These are phyloP conservation scores for Drosophila nasuta DNA, from an alignment of 1,140 invertebrate genomes.

Conservation along the genomic window DNA sequence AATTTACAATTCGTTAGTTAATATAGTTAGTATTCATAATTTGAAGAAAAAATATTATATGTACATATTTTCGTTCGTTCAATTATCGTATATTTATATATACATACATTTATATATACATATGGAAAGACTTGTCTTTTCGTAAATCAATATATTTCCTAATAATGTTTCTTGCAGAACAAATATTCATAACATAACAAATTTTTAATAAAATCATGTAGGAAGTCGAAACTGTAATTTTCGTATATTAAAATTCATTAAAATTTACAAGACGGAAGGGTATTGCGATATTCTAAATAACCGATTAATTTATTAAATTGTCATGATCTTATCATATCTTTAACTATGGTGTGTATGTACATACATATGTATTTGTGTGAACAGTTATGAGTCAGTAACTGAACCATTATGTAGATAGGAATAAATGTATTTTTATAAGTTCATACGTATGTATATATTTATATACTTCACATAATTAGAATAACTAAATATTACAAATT, in stretches of 20 bases:
- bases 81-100: too few species aligned
- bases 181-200: too few species aligned
- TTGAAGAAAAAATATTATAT: not conserved
- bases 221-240: not conserved
- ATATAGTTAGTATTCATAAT: not conserved
- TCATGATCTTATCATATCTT: slow-evolving; percentile 15
- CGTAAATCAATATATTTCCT: too few species aligned
- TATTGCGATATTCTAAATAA: not conserved
- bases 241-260: not conserved
- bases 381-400: slow-evolving; percentile 12
- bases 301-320: not conserved
- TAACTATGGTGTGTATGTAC: slow-evolving; percentile 1
- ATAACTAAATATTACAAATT: not conserved
- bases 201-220: too few species aligned
- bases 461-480: too few species aligned
- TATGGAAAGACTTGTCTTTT: too few species aligned
- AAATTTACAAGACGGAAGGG: not conserved
- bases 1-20: not conserved
- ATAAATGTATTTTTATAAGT: not conserved
- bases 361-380: not conserved
- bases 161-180: too few species aligned
- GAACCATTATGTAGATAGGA: not conserved
- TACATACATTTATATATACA: too few species aligned
- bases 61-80: too few species aligned
- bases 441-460: not conserved